Conservation (phyloP, 2,888 invertebrate species). For the Incurvaria masculella region DNA sequence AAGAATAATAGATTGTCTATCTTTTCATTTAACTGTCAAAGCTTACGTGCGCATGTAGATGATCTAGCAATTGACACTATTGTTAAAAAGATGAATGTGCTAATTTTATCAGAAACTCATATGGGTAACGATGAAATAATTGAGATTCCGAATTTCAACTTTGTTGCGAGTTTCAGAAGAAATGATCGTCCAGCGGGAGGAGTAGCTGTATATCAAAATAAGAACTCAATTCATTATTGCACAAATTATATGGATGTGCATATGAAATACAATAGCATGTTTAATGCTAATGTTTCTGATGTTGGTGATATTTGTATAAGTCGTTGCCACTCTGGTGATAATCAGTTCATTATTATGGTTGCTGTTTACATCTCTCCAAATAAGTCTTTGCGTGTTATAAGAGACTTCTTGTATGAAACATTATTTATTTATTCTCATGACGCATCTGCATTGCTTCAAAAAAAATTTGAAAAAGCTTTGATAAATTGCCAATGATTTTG, state of each 20-base stretch:
- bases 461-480: slow-evolving; percentile 13
- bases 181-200: slow-evolving; percentile 11
- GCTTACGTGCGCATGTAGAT: slow-evolving; percentile 10
- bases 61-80: neutral
- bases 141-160: slow-evolving; percentile 14
- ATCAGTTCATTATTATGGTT: slow-evolving; percentile 10
- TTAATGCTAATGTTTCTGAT: slow-evolving; percentile 11
- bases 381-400: slow-evolving; percentile 10
- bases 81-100: slow-evolving; percentile 6
- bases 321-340: slow-evolving; percentile 9
- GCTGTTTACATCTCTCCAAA: slow-evolving; percentile 13
- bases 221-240: slow-evolving; percentile 9
- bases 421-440: slow-evolving; percentile 15
- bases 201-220: slow-evolving; percentile 14
- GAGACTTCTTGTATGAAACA: slow-evolving; percentile 10
- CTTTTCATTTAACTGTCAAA: slow-evolving; percentile 11
- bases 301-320: slow-evolving; percentile 10
- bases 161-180: slow-evolving; percentile 14
- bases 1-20: slow-evolving; percentile 5
- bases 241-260: slow-evolving; percentile 11
- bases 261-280: slow-evolving; percentile 5
- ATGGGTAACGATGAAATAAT: slow-evolving; percentile 11
- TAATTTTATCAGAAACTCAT: slow-evolving; percentile 12
- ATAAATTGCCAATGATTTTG: slow-evolving; percentile 13
- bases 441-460: slow-evolving; percentile 11